Evolutionary conservation across 2,797 vertebrate species (phyloP).

Genomic region (Microcaecilia unicolor): DNA sequence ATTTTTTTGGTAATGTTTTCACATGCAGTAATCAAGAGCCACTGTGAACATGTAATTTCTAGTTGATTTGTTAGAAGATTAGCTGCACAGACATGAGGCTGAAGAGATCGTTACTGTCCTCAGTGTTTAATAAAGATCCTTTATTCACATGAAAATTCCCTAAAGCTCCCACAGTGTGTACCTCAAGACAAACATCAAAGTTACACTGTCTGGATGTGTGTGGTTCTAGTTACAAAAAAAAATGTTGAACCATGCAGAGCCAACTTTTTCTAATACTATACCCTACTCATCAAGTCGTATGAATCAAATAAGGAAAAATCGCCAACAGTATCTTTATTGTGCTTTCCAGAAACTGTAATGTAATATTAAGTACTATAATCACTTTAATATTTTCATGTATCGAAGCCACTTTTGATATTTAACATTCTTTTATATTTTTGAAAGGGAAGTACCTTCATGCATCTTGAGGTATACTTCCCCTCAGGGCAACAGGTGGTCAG

Average conservation of each 20-base stretch:
- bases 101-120: fast-evolving
- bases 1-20: no score
- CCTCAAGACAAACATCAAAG: slow-evolving; percentile 39
- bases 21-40: neutral
- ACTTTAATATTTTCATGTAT: slow-evolving; percentile 30
- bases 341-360: slow-evolving; percentile 3
- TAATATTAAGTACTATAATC: slow-evolving; percentile 23
- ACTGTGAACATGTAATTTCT: neutral
- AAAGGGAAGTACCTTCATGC: slow-evolving; percentile 29
- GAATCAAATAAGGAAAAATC: slow-evolving; percentile 7
- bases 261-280: no score
- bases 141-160: slow-evolving; percentile 17
- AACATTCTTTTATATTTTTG: slow-evolving; percentile 10
- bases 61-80: neutral
- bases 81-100: neutral
- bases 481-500: slow-evolving; percentile 36
- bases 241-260: slow-evolving; percentile 37
- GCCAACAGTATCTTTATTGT: slow-evolving; percentile 34
- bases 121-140: neutral
- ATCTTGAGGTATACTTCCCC: slow-evolving; percentile 30
- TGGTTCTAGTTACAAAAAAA: slow-evolving; percentile 25
- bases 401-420: slow-evolving; percentile 15
- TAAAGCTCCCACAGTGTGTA: slow-evolving; percentile 10
- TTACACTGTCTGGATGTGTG: slow-evolving; percentile 34
- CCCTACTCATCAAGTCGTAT: slow-evolving; percentile 21